A percentile compares a stretch with the other conserved stretches of the same genome.
Conservation (phyloP, 2,113 vertebrate genomes). For the Pollimyrus isidori region DNA sequence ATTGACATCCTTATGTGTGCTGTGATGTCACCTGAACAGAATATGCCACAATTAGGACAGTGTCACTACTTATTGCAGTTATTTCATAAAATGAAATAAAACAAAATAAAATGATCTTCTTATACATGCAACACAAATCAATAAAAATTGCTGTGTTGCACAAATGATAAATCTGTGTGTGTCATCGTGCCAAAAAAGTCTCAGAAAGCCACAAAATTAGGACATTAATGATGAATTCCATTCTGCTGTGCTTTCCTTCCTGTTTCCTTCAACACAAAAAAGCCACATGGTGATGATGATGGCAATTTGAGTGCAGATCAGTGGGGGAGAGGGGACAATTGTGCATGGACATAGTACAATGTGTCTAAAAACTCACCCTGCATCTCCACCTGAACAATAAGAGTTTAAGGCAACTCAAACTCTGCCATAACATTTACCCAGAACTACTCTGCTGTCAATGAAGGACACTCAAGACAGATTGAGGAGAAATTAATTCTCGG, state of each 20-base stretch:
- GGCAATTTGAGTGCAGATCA: not conserved
- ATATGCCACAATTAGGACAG: not conserved
- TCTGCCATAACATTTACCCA: not conserved
- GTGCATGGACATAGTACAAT: not conserved
- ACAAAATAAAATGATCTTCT: not conserved
- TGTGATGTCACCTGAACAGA: not conserved
- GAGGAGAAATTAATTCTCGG: not conserved
- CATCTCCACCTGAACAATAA: not conserved
- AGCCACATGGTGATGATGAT: not conserved
- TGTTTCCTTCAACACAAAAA: too few relatives aligned
- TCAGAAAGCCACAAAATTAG: too few relatives aligned
- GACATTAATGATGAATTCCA: not conserved
- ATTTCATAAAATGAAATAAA: not conserved
- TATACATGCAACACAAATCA: not conserved
- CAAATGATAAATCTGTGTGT: not conserved
- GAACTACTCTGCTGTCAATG: not conserved
- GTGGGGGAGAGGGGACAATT: not conserved
- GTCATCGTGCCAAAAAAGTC: not conserved
- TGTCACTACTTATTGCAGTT: not conserved
- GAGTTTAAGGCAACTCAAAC: not conserved
- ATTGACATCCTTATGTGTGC: not conserved
- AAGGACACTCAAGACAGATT: not conserved
- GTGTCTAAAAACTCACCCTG: not conserved
- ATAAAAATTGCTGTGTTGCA: not conserved
- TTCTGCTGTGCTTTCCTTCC: not conserved